Conservation (phyloP, 2,888 invertebrate species). For the Epirrhoe tristata region DNA sequence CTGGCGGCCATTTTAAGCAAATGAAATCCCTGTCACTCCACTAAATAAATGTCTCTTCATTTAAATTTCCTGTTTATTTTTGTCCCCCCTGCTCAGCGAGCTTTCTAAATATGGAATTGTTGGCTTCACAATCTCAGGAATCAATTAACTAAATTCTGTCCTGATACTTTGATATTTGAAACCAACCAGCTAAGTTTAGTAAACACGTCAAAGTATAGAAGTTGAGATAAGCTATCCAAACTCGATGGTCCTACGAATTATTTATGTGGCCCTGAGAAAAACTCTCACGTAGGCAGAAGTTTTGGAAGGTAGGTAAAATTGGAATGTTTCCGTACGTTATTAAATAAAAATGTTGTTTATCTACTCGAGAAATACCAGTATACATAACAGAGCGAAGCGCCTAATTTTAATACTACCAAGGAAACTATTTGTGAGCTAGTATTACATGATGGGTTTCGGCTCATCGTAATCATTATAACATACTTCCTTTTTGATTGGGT, state of each 20-base stretch:
- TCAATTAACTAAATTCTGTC: conserved; percentile 37
- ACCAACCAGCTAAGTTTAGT: background rate
- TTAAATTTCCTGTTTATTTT: conserved; percentile 80
- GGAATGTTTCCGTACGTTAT: background rate
- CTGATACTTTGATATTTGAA: conserved; percentile 1
- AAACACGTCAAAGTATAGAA: background rate
- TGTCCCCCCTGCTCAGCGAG: conserved; percentile 61
- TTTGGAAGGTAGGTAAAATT: background rate
- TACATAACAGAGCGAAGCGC: background rate
- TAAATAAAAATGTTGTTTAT: background rate
- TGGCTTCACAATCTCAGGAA: conserved; percentile 55
- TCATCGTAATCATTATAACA: too few species aligned
- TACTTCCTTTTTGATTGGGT: too few species aligned
- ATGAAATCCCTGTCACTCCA: conserved; percentile 71
- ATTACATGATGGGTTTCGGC: too few species aligned
- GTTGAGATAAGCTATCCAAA: background rate
- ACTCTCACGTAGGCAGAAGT: background rate
- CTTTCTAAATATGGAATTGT: conserved; percentile 62
- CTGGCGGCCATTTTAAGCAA: conserved; percentile 68
- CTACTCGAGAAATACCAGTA: background rate
- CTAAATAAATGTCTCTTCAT: conserved; percentile 74
- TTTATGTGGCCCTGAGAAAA: background rate
- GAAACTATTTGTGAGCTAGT: too few species aligned
- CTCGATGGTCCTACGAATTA: background rate
- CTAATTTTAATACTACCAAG: background rate